A percentile compares a stretch with the other conserved stretches of the same genome.
These are phyloP conservation scores for Palaemon carinicauda DNA, from an alignment of 1,140 invertebrate species.

Conservation along the genomic window DNA sequence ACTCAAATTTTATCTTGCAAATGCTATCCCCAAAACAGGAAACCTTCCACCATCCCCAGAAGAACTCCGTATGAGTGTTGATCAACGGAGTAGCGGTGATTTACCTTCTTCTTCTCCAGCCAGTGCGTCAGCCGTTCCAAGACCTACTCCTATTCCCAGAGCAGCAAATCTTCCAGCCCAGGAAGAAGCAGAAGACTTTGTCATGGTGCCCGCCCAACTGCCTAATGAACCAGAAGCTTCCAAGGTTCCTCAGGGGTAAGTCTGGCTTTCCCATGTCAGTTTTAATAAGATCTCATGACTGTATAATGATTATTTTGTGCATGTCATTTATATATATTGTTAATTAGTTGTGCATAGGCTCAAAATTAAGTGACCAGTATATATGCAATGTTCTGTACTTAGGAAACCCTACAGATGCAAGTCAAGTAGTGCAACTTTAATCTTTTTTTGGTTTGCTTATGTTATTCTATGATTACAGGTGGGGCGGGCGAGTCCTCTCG, in stretches of 20 bases:
- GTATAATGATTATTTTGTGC: too few species aligned
- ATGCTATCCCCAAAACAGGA: neutral
- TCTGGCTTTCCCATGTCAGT: neutral
- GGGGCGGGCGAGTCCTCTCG: slow-evolving; percentile 7
- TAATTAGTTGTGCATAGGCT: too few species aligned
- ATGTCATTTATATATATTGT: neutral
- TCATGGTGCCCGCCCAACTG: slow-evolving; percentile 76
- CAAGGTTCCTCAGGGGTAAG: slow-evolving; percentile 46
- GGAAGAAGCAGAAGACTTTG: slow-evolving; percentile 81
- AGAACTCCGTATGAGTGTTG: slow-evolving; percentile 47
- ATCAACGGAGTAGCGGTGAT: slow-evolving; percentile 30
- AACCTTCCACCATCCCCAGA: slow-evolving; percentile 49
- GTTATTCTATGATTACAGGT: slow-evolving; percentile 21
- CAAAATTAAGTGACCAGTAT: too few species aligned
- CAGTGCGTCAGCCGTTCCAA: neutral
- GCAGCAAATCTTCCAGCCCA: slow-evolving; percentile 71
- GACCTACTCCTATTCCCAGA: slow-evolving; percentile 36
- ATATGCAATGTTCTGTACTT: too few species aligned
- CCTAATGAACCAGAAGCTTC: slow-evolving; percentile 53
- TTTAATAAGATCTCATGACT: neutral
- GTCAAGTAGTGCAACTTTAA: neutral
- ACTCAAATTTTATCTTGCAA: neutral
- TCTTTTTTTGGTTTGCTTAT: neutral
- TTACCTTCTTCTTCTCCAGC: slow-evolving; percentile 18
- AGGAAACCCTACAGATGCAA: too few species aligned